phyloP scores from a whole-genome alignment of 2,113 vertebrate species.

The Sphyrna mokarran region DNA sequence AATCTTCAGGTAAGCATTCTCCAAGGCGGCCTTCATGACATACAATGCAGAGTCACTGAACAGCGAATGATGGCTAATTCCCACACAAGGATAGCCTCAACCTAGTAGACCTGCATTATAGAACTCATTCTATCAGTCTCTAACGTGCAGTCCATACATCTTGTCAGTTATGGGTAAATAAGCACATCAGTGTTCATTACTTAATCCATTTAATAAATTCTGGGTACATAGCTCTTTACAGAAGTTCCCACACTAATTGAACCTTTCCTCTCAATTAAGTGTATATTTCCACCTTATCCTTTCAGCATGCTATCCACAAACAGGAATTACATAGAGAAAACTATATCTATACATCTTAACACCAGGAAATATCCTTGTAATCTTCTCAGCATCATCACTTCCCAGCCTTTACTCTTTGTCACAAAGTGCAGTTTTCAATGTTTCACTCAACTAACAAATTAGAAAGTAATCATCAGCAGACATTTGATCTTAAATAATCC shows the following conservation, averaged over 20 bases:
- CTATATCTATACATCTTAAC: not conserved
- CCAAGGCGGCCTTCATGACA: too few relatives aligned
- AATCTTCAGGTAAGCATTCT: too few relatives aligned
- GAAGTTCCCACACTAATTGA: not conserved
- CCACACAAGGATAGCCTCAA: too few relatives aligned
- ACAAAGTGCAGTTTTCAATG: too few relatives aligned
- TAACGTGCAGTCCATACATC: not conserved
- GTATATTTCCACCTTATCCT: too few relatives aligned
- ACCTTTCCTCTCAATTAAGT: not conserved
- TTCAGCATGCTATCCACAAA: not conserved
- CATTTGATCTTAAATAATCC: not conserved
- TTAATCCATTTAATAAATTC: not conserved
- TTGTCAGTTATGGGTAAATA: not conserved
- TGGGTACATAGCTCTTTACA: not conserved
- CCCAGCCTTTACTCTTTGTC: not conserved
- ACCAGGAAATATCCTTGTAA: not conserved
- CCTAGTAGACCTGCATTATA: not conserved
- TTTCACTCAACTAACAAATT: too few relatives aligned
- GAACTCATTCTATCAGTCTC: not conserved
- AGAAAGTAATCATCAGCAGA: too few relatives aligned
- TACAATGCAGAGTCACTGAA: too few relatives aligned
- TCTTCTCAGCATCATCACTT: not conserved
- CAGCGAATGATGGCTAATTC: too few relatives aligned
- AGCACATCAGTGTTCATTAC: not conserved
- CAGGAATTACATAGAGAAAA: not conserved